Percentiles rank a stretch among this genome's conserved stretches.
phyloP scores from a whole-genome alignment of 2,888 invertebrate genomes.

The Agelastica alni region DNA sequence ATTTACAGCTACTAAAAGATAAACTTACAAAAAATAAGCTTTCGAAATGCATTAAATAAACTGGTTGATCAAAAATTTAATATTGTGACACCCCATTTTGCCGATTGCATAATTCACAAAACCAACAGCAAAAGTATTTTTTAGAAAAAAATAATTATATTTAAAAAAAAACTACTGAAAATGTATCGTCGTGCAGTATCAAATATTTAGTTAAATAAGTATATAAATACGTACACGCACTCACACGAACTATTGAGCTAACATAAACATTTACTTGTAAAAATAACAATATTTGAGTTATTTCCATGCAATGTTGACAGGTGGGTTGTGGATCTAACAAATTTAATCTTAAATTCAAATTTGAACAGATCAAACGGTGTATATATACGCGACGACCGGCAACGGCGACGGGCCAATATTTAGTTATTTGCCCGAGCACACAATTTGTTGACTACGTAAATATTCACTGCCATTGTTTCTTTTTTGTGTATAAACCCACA shows the following conservation, averaged over 20 bases:
- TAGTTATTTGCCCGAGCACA: conserved; percentile 58
- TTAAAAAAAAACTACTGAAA: not conserved
- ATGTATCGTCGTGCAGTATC: conserved; percentile 8
- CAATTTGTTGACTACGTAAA: conserved; percentile 58
- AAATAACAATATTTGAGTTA: conserved; percentile 55
- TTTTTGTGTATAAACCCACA: conserved; percentile 34
- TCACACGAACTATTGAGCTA: conserved; percentile 43
- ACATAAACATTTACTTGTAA: conserved; percentile 49
- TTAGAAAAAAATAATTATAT: no score
- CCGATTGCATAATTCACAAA: no score
- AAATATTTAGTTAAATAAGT: conserved; percentile 30
- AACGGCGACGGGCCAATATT: conserved; percentile 58
- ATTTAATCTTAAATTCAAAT: conserved; percentile 60
- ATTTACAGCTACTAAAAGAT: no score
- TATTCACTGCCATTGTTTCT: conserved; percentile 55
- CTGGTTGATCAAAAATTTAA: no score
- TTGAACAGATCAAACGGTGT: conserved; percentile 58
- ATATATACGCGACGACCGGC: conserved; percentile 38
- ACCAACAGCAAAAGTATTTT: no score
- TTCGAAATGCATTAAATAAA: no score
- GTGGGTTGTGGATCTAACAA: conserved; percentile 57
- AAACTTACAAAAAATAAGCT: no score
- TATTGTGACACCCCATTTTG: no score
- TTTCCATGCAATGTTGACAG: conserved; percentile 52
- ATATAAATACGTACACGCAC: conserved; percentile 19